These are phyloP conservation scores for Drosophila asahinai DNA, from an alignment of 1,140 invertebrate genomes.

Conservation along the genomic window DNA sequence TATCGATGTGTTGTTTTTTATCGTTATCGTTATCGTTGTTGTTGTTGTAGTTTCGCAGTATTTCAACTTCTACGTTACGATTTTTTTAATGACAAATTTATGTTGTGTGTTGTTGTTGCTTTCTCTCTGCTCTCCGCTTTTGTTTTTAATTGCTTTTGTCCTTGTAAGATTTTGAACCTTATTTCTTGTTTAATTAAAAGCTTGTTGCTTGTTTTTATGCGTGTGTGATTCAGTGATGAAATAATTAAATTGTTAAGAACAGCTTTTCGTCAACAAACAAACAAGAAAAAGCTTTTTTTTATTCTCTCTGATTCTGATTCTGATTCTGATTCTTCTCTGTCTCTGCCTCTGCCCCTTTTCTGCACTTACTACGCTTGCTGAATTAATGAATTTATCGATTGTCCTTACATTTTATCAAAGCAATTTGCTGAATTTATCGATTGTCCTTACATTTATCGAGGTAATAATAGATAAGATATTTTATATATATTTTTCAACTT, in stretches of 20 bases:
- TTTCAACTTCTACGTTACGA: too few relatives aligned
- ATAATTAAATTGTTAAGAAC: neutral
- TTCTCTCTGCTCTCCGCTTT: conserved; percentile 11
- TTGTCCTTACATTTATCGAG: conserved; percentile 8
- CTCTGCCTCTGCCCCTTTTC: too few relatives aligned
- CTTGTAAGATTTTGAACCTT: conserved; percentile 9
- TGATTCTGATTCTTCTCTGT: neutral
- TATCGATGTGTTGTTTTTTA: conserved; percentile 28
- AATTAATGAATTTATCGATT: neutral
- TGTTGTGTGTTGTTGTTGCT: conserved; percentile 8
- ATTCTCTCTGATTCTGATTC: neutral
- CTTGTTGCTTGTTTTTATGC: conserved; percentile 4
- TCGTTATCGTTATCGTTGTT: neutral
- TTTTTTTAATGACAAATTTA: neutral
- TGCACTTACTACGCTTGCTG: too few relatives aligned
- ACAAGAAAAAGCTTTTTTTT: conserved; percentile 3
- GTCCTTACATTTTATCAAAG: neutral
- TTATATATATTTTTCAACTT: conserved; percentile 58
- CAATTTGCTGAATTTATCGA: neutral
- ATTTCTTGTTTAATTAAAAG: neutral
- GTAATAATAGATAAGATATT: neutral
- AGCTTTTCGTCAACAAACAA: conserved; percentile 4
- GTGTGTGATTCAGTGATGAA: neutral
- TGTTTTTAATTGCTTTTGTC: neutral
- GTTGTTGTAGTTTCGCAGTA: neutral